Conservation (phyloP, 1,140 invertebrate genomes). For the Drosophila navojoa region DNA sequence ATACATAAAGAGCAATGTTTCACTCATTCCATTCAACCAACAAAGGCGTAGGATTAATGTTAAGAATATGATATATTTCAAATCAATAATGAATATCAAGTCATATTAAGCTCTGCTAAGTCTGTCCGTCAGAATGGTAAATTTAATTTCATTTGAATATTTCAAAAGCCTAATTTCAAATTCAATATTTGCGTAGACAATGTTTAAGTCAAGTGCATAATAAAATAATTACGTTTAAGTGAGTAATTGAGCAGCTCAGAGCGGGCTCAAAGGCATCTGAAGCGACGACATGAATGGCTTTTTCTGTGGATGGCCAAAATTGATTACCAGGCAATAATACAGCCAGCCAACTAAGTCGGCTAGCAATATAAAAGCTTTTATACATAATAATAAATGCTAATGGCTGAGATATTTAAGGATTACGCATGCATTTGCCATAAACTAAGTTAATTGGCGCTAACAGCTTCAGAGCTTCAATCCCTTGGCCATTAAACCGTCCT, state of each 20-base stretch:
- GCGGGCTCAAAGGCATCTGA: neutral
- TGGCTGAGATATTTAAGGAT: conserved; percentile 18
- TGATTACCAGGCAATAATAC: neutral
- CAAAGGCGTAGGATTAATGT: neutral
- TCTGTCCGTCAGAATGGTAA: neutral
- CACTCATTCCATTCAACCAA: neutral
- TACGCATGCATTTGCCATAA: conserved; percentile 37
- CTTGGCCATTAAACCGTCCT: neutral
- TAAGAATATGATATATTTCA: too few species aligned
- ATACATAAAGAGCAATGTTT: neutral
- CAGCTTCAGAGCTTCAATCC: conserved; percentile 7
- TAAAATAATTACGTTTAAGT: conserved; percentile 20
- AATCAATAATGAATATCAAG: neutral
- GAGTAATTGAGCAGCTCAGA: conserved; percentile 27
- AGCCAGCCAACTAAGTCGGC: neutral
- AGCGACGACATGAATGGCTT: conserved; percentile 2
- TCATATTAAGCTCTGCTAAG: neutral
- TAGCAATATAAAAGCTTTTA: neutral
- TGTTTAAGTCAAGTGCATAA: conserved; percentile 11
- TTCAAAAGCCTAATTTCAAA: conserved; percentile 16
- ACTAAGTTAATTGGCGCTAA: conserved; percentile 51
- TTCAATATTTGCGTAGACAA: conserved; percentile 21
- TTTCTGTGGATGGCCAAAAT: neutral
- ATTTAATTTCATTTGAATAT: conserved; percentile 16
- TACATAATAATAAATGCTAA: neutral